A percentile compares a stretch with the other conserved stretches of the same genome.
phyloP scores from a whole-genome alignment of 2,888 invertebrate species.

The Folsomia manolachei region DNA sequence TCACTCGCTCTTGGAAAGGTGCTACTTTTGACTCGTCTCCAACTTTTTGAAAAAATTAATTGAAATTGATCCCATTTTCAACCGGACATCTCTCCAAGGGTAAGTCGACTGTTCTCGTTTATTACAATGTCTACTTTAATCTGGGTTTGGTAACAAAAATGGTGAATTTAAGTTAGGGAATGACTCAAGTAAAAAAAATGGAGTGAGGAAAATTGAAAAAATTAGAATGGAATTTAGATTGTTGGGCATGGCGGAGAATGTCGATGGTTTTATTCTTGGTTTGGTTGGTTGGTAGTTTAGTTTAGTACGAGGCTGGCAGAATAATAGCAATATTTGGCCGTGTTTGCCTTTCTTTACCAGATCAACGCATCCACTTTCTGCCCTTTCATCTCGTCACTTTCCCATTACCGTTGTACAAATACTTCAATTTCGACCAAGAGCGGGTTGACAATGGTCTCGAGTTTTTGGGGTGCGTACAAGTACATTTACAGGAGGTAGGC shows the following conservation, averaged over 20 bases:
- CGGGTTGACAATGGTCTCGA: slow-evolving; percentile 32
- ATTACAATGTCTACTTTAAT: no score
- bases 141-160: no score
- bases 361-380: slow-evolving; percentile 47
- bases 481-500: no score
- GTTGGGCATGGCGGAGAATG: slow-evolving; percentile 12
- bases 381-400: slow-evolving; percentile 45
- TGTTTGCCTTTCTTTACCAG: slow-evolving; percentile 34
- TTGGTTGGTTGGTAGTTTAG: background rate
- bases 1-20: no score
- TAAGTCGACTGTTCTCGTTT: no score
- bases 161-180: no score
- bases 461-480: background rate
- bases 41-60: no score
- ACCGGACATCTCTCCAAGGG: no score
- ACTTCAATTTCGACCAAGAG: slow-evolving; percentile 48
- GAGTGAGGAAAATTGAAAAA: background rate
- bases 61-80: no score
- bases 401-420: slow-evolving; percentile 46
- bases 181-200: background rate
- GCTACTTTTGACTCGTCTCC: no score
- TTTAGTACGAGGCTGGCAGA: slow-evolving; percentile 12
- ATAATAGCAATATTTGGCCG: slow-evolving; percentile 19
- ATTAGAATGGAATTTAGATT: background rate
- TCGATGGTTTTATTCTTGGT: background rate